Evolutionary conservation across 2,113 vertebrate species (phyloP).

Genomic region (Catharus minimus): DNA sequence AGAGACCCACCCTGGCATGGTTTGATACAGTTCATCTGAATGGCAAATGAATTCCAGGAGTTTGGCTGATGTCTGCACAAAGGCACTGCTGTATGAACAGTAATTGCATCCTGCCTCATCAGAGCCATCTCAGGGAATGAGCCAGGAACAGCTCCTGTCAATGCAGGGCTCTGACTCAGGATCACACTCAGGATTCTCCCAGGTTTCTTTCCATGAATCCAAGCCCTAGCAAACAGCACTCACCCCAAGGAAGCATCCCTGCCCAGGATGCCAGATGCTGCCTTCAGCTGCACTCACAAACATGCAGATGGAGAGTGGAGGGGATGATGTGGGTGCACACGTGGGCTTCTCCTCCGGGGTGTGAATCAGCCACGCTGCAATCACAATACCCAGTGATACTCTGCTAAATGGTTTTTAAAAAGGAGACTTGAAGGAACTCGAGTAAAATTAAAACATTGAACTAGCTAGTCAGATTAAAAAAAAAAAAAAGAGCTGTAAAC

Average conservation of each 20-base stretch:
- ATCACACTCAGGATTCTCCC: neutral
- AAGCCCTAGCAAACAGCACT: accelerated
- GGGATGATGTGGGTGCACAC: neutral
- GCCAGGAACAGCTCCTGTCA: neutral
- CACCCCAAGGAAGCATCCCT: neutral
- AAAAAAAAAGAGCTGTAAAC: neutral
- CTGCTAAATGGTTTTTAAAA: accelerated
- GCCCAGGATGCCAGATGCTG: neutral
- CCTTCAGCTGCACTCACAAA: neutral
- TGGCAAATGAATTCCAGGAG: neutral
- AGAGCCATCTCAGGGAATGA: neutral
- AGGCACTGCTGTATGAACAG: neutral
- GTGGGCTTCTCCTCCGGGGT: neutral
- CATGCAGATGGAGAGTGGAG: neutral
- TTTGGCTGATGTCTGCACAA: neutral
- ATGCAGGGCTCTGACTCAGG: neutral
- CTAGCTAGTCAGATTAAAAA: neutral
- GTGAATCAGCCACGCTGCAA: neutral
- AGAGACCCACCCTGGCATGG: neutral
- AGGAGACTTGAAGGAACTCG: neutral
- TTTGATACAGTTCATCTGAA: neutral
- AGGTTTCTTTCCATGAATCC: neutral
- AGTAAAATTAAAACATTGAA: neutral
- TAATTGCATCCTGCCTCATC: neutral
- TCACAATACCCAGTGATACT: accelerated